Evolutionary conservation across 2,888 invertebrate genomes (phyloP), one percentile per base, ranked within the genome.

Genomic region (Zeuzera pyrina): DNA sequence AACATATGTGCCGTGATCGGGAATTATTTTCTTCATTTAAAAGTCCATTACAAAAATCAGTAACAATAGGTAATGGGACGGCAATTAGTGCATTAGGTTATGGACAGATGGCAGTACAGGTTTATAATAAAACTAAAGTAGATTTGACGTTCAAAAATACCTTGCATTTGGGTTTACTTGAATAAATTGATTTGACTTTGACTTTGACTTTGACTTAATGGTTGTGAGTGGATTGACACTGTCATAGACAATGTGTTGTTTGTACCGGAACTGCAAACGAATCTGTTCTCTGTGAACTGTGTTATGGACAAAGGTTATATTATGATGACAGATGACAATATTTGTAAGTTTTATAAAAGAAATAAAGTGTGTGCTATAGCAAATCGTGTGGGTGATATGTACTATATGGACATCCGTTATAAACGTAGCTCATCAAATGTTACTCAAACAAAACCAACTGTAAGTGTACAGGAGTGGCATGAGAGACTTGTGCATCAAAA

Each of bases 401-500:
- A 40, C n/a, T 21, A 24, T 10, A 2, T 40, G 26, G 27, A 35
- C 2, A 23, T 37, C 14, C 22, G 22, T 1, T 25, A 14, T 12
- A 27, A 24, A 16, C 4, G 4, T 2, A 23, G n/a, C 1, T 2
- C 11, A 2, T 33, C 35, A 4, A 30, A 16, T 11, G 12, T n/a
- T 2, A 31, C 39, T 6, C 15, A 22, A 6, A 2, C 10, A 10
- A 4, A 8, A 5, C 15, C 23, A 2, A 8, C 11, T 10, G n/a
- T 8, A 12, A 24, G 24, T 10, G 7, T 38, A 3, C 1, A 35
- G n/a, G 33, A 38, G n/a, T 44, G 44, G 44, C 43, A 44, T 22
- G 21, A 31, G 29, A 44, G 24, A 22, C 6, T 42, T 2, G 38
- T 27, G 1, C 37, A 44, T 15, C 44, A 44, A 28, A 37, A 40